Conservation (phyloP, 1,140 invertebrate species). For the Idris sp. region DNA sequence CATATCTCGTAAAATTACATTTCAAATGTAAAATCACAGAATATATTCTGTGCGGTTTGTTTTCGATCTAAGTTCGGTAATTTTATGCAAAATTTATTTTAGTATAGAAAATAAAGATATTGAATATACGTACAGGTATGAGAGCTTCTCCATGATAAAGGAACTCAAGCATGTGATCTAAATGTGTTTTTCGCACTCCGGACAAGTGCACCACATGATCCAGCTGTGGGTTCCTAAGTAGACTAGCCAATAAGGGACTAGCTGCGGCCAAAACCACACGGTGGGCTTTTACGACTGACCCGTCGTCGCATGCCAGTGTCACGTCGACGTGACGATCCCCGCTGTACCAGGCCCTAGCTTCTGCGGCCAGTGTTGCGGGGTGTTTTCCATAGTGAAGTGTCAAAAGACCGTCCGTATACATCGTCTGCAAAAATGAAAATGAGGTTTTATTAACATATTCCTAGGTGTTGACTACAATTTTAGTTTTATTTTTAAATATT, state of each 20-base stretch:
- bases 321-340: slow-evolving; percentile 90
- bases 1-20: no score
- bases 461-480: no score
- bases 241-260: slow-evolving; percentile 89
- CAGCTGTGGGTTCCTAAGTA: slow-evolving; percentile 82
- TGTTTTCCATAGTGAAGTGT: slow-evolving; percentile 93
- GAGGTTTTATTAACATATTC: no score
- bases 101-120: neutral
- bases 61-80: no score
- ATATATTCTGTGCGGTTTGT: no score
- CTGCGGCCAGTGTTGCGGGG: slow-evolving; percentile 90
- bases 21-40: no score
- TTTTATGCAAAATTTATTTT: no score
- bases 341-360: slow-evolving; percentile 89
- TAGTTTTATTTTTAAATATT: no score
- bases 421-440: slow-evolving; percentile 70
- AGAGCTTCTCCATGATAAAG: slow-evolving; percentile 90
- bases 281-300: slow-evolving; percentile 85
- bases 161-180: slow-evolving; percentile 88
- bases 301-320: slow-evolving; percentile 88
- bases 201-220: slow-evolving; percentile 87
- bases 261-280: slow-evolving; percentile 89
- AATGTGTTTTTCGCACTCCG: slow-evolving; percentile 86
- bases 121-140: slow-evolving; percentile 81
- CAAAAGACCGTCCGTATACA: slow-evolving; percentile 82